phyloP scores from a whole-genome alignment of 2,113 vertebrate genomes.

The Lepus americanus region DNA sequence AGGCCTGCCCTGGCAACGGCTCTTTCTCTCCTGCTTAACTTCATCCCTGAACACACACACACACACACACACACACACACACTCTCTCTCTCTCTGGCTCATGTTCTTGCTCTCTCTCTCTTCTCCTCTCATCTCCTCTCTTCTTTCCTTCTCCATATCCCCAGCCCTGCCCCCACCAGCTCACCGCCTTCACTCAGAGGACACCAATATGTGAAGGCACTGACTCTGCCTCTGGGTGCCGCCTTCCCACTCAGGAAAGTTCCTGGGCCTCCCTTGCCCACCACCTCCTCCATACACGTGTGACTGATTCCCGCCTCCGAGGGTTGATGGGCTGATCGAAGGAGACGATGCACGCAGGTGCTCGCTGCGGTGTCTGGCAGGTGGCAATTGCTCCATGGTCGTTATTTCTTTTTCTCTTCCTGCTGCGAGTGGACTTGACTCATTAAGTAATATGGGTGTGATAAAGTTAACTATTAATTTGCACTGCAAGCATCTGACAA shows the following conservation, averaged over 20 bases:
- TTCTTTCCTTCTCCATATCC: background rate
- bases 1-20: too few relatives aligned
- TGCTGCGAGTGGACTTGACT: conserved; percentile 53
- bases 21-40: background rate
- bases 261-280: background rate
- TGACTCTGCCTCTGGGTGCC: too few relatives aligned
- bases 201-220: background rate
- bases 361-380: background rate
- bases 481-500: conserved; percentile 30
- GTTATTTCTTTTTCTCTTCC: background rate
- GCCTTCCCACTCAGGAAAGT: background rate
- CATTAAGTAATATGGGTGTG: conserved; percentile 25
- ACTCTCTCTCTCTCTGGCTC: fast-evolving
- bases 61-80: too few relatives aligned
- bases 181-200: background rate
- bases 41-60: background rate
- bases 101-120: background rate
- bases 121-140: background rate
- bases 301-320: background rate
- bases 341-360: background rate
- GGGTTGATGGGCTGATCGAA: background rate
- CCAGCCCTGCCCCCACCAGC: background rate
- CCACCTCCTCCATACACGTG: background rate
- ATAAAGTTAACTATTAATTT: conserved; percentile 53
- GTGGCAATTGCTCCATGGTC: background rate